Evolutionary conservation across 2,113 vertebrate species (phyloP).

Genomic region (Catharus bicknelli): DNA sequence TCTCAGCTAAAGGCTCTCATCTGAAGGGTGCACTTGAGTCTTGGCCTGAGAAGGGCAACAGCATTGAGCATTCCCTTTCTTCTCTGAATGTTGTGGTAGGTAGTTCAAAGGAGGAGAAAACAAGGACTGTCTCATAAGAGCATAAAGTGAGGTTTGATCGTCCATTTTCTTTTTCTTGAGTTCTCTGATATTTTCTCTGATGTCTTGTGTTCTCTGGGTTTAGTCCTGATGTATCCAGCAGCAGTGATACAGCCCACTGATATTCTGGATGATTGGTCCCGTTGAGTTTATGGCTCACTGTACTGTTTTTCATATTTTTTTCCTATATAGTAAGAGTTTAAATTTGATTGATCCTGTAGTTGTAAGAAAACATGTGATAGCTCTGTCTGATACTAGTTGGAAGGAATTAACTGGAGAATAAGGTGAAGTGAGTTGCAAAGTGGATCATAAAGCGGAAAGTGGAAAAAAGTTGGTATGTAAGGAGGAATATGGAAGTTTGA

Average conservation of each 20-base stretch:
- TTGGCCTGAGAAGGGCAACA: not conserved
- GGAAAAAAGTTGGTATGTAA: not conserved
- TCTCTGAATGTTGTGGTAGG: not conserved
- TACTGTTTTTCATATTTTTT: not conserved
- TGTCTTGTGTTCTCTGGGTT: not conserved
- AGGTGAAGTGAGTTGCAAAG: not conserved
- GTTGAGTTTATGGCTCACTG: not conserved
- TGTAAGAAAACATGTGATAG: not conserved
- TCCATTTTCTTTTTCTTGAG: not conserved
- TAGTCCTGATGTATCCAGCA: not conserved
- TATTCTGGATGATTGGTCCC: not conserved
- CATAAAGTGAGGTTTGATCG: not conserved
- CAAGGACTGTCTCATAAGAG: not conserved
- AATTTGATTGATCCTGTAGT: not conserved
- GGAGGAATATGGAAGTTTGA: fast-evolving
- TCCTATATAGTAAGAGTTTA: not conserved
- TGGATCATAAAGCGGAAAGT: not conserved
- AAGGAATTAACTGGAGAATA: not conserved
- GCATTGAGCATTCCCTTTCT: not conserved
- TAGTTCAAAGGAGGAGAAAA: not conserved
- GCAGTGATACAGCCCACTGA: not conserved
- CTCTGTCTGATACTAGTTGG: not conserved
- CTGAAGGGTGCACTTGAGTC: not conserved
- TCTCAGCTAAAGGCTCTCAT: not conserved
- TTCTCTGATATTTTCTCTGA: not conserved